Evolutionary conservation across 2,888 invertebrate species (phyloP).

Genomic region (Unio delphinus): DNA sequence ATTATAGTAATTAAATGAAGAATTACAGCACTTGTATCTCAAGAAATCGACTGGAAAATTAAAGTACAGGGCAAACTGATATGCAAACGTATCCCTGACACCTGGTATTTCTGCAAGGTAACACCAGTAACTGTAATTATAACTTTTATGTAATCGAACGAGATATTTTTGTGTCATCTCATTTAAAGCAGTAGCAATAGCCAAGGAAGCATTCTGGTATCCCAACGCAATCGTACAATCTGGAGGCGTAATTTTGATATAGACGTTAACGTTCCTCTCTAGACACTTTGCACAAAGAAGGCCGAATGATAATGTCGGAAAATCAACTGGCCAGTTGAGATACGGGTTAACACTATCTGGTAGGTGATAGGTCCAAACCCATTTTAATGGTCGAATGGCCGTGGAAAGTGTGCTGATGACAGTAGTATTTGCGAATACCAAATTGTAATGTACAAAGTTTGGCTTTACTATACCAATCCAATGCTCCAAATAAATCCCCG

Average conservation of each 20-base stretch:
- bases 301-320: slow-evolving; percentile 19
- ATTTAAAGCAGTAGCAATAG: slow-evolving; percentile 12
- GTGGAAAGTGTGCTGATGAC: too few species aligned
- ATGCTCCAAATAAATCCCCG: too few species aligned
- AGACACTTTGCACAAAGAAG: slow-evolving; percentile 17
- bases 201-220: slow-evolving; percentile 1
- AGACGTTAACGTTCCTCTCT: background rate
- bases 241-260: slow-evolving; percentile 4
- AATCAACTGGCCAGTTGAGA: slow-evolving; percentile 24
- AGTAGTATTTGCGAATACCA: too few species aligned
- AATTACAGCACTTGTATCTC: slow-evolving; percentile 19
- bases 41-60: slow-evolving; percentile 19
- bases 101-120: slow-evolving; percentile 16
- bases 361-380: slow-evolving; percentile 24
- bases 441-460: too few species aligned
- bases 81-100: slow-evolving; percentile 12
- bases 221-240: slow-evolving; percentile 17
- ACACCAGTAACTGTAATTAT: slow-evolving; percentile 14
- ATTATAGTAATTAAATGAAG: too few species aligned
- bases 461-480: too few species aligned
- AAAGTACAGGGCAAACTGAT: slow-evolving; percentile 18
- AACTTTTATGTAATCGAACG: background rate
- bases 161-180: slow-evolving; percentile 18
- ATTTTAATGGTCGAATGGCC: slow-evolving; percentile 6
- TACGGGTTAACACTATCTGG: slow-evolving; percentile 16